Evolutionary conservation across 2,113 vertebrate species (phyloP).

Genomic region (Sebastes fasciatus): DNA sequence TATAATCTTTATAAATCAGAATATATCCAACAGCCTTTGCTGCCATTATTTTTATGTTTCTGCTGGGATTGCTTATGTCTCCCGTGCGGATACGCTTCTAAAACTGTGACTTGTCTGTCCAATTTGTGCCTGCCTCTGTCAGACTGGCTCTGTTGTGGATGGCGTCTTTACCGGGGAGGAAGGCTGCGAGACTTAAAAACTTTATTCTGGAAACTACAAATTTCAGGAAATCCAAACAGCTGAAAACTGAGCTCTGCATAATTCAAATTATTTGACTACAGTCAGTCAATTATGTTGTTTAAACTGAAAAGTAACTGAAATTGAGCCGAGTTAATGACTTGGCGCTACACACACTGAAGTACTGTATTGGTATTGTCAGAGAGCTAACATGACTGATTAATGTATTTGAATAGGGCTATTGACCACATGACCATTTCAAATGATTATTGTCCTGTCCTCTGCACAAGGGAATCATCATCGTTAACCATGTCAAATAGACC

Average conservation of each 20-base stretch:
- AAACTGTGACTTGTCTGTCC: slow-evolving; percentile 17
- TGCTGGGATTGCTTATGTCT: slow-evolving; percentile 3
- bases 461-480: not conserved
- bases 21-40: not conserved
- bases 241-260: slow-evolving; percentile 19
- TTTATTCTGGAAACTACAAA: not conserved
- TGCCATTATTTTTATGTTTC: slow-evolving; percentile 11
- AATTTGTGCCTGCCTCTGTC: slow-evolving; percentile 31
- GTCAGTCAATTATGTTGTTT: slow-evolving; percentile 21
- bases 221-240: slow-evolving; percentile 6
- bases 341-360: not conserved
- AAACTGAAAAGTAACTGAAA: slow-evolving; percentile 27
- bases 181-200: not conserved
- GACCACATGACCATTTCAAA: slow-evolving; percentile 10
- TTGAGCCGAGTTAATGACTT: slow-evolving; percentile 25
- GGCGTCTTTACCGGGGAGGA: not conserved
- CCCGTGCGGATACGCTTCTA: not conserved
- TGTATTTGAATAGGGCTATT: not conserved
- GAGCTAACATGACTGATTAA: not conserved
- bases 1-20: not conserved
- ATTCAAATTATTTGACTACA: slow-evolving; percentile 22
- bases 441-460: not conserved
- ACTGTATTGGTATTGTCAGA: slow-evolving; percentile 11
- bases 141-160: slow-evolving; percentile 2
- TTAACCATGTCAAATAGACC: not conserved